Percentiles rank a stretch among this genome's conserved stretches.
Conservation (phyloP, 2,113 vertebrate species). For the Saimiri boliviensis region DNA sequence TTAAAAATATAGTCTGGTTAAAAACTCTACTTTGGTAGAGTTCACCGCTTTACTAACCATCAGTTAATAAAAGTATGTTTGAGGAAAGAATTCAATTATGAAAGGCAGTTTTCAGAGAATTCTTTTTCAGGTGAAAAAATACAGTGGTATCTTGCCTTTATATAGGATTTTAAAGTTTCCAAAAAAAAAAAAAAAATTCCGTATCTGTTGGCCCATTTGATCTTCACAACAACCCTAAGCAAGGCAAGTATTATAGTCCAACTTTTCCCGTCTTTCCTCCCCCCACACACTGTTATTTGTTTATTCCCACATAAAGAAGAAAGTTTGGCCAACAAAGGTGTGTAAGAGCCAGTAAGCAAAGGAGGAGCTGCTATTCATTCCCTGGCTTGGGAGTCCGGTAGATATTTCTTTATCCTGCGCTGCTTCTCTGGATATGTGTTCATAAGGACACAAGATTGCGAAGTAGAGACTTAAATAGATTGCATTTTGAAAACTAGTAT, state of each 20-base stretch:
- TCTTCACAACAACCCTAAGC: too few species aligned
- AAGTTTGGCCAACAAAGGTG: not conserved
- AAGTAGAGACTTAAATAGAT: not conserved
- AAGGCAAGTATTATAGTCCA: not conserved
- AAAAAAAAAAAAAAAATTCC: not conserved
- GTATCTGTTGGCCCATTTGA: not conserved
- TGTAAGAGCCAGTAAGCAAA: not conserved
- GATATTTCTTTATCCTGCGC: not conserved
- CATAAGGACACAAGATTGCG: not conserved
- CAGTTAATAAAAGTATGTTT: not conserved
- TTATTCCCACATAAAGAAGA: not conserved
- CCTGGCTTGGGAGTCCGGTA: too few species aligned
- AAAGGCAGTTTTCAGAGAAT: not conserved
- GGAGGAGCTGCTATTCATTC: too few species aligned
- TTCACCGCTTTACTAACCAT: not conserved
- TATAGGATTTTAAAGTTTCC: not conserved
- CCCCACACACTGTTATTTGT: not conserved
- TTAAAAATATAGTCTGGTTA: not conserved
- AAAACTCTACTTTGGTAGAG: not conserved
- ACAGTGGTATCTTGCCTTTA: not conserved
- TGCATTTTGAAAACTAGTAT: constrained; percentile 6
- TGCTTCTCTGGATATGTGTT: not conserved
- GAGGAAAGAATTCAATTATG: not conserved
- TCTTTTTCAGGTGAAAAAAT: not conserved
- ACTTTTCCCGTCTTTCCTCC: not conserved